Base-by-base conservation (phyloP, 92 coral and sea anemone genomes). In the Heliopora coerulea region DNA sequence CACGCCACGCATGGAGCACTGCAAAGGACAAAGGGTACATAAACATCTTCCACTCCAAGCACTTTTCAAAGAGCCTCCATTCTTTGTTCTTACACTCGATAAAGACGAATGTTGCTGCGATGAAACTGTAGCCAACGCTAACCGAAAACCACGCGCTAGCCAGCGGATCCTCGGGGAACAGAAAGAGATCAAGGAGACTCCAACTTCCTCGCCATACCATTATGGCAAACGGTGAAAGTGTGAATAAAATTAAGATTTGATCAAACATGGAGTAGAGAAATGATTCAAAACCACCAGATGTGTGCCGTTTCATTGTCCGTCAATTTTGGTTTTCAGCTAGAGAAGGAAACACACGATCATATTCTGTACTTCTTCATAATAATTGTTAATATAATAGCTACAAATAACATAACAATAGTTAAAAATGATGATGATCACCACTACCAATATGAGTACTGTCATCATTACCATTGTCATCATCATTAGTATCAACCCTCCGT, bases 181-280 rank as follows among this genome's bases (percentile, higher is more conserved):
- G n/a, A 3, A 49, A 52, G 49, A 27, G 62, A 46, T 69, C 76
- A 29, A 69, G 50, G 20, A 52, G 33, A 8, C 33, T 49, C 76
- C 76, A 69, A 21, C 61, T 69, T 25, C 76, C 76, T 15, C 76
- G 76, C 76, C 76, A 69, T 5, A 69, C 76, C 30, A 69, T 28
- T 5, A 50, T 35, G 3, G 62, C 76, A n/a, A 35, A 49, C 28
- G 76, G 76, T 20, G 76, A 69, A 28, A 69, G 35, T 19, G 50
- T 17, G 46, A 69, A 69, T 13, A 69, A 56, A 25, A 69, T 49
- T 10, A 69, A 46, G 49, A 69, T 26, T 23, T 69, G 60, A 37
- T 69, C 76, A 6, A 69, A 13, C 33, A 52, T 20, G 1, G 29
- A 33, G 39, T 69, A 69, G 18, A 69, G 48, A 17, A 69, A 69